These are phyloP conservation scores for Cinclus cinclus DNA, from an alignment of 2,113 vertebrate species.

Conservation along the genomic window DNA sequence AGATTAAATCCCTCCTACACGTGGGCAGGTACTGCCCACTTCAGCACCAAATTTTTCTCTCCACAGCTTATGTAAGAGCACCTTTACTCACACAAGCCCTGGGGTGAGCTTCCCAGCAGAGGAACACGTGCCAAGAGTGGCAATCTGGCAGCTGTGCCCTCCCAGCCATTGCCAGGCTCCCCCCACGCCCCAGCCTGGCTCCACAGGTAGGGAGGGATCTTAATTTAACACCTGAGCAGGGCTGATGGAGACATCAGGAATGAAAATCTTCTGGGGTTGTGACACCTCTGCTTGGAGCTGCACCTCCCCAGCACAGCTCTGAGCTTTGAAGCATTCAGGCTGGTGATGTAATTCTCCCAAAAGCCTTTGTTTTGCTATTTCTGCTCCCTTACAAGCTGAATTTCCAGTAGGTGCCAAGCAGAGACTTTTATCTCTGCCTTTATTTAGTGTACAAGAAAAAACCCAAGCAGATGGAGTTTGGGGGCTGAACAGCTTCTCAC, in stretches of 20 bases:
- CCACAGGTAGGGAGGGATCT: background rate
- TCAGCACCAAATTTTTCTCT: fast-evolving
- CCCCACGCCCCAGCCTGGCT: background rate
- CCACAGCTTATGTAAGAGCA: background rate
- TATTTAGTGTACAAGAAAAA: conserved; percentile 7
- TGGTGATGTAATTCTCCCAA: background rate
- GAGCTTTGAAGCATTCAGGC: background rate
- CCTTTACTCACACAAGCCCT: background rate
- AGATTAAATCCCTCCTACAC: background rate
- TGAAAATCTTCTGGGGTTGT: background rate
- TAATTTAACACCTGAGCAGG: fast-evolving
- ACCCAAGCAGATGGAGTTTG: conserved; percentile 47
- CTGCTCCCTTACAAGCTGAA: background rate
- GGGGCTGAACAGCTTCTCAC: conserved; percentile 48
- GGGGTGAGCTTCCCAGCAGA: fast-evolving
- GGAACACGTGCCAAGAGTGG: fast-evolving
- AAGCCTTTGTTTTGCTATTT: conserved; percentile 12
- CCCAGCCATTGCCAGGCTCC: background rate
- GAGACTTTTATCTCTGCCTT: conserved; percentile 37
- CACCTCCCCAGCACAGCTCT: background rate
- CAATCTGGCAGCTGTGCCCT: background rate
- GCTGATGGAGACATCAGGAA: background rate
- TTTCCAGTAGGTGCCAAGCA: conserved; percentile 37
- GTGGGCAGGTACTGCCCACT: background rate
- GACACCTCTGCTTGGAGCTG: background rate